A percentile compares a stretch with the other conserved stretches of the same genome.
phyloP scores from a whole-genome alignment of 2,113 vertebrate genomes.

The Lamprologus speciosus region DNA sequence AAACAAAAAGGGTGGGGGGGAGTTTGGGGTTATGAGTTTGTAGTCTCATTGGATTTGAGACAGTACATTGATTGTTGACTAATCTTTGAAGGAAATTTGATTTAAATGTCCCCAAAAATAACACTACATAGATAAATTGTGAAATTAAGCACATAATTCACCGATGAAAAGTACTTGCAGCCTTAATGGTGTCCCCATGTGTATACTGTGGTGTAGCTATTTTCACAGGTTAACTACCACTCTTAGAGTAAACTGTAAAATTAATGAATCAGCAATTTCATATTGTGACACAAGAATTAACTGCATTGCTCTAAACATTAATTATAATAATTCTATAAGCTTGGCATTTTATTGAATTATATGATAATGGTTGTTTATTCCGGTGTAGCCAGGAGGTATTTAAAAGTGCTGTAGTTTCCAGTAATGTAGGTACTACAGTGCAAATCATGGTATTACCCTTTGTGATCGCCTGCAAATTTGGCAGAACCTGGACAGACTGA shows the following conservation, averaged over 20 bases:
- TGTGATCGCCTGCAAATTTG: not conserved
- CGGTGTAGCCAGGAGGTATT: not conserved
- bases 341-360: not conserved
- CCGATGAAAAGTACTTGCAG: accelerated
- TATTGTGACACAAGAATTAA: not conserved
- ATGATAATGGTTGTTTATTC: not conserved
- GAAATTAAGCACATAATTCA: not conserved
- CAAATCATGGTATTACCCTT: accelerated
- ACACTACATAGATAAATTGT: not conserved
- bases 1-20: not conserved
- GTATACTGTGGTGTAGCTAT: not conserved
- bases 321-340: not conserved
- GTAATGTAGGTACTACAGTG: accelerated
- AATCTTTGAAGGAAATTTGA: accelerated
- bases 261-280: not conserved
- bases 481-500: not conserved
- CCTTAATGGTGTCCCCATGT: not conserved
- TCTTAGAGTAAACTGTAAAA: not conserved
- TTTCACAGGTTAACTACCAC: not conserved
- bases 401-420: not conserved
- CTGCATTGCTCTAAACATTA: not conserved
- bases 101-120: not conserved
- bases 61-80: not conserved
- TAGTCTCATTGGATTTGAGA: not conserved
- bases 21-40: not conserved